Percentiles rank a stretch among this genome's conserved stretches.
Evolutionary conservation across 1,140 invertebrate species (phyloP).

Genomic region (Heliothis subflexa): DNA sequence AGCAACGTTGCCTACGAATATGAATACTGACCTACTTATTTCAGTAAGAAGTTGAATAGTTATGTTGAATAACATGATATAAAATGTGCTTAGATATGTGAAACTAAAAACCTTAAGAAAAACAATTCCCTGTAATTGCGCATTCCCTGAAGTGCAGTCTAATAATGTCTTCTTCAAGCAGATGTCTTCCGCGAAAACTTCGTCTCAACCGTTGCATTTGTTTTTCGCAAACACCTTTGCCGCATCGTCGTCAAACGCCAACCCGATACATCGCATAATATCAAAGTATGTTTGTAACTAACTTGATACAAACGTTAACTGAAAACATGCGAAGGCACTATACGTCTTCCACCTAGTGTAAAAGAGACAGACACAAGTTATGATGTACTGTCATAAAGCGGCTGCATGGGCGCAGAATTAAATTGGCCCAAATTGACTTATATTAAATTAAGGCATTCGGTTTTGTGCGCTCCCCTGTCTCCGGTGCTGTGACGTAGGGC

Average conservation of each 20-base stretch:
- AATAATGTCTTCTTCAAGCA: background rate
- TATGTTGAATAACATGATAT: background rate
- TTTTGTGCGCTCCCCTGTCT: slow-evolving; percentile 71
- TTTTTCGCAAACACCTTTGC: slow-evolving; percentile 2
- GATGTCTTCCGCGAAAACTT: background rate
- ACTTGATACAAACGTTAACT: slow-evolving; percentile 49
- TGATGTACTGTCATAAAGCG: slow-evolving; percentile 55
- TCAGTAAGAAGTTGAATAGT: too few relatives aligned
- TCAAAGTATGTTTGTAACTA: slow-evolving; percentile 53
- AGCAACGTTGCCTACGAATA: too few relatives aligned
- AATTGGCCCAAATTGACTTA: slow-evolving; percentile 84
- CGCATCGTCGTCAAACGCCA: slow-evolving; percentile 1
- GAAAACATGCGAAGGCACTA: slow-evolving; percentile 46
- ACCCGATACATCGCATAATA: slow-evolving; percentile 42
- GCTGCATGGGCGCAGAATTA: slow-evolving; percentile 78
- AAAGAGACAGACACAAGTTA: slow-evolving; percentile 55
- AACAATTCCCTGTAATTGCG: background rate
- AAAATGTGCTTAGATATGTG: background rate
- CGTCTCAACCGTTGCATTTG: slow-evolving; percentile 1
- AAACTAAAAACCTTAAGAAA: background rate
- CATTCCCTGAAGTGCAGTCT: background rate
- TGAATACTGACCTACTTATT: too few relatives aligned
- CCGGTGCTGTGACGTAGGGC: slow-evolving; percentile 61
- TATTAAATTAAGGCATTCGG: slow-evolving; percentile 83
- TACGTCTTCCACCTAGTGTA: slow-evolving; percentile 38